phyloP scores from a whole-genome alignment of 2,888 invertebrate species.

The Clostera curtula region DNA sequence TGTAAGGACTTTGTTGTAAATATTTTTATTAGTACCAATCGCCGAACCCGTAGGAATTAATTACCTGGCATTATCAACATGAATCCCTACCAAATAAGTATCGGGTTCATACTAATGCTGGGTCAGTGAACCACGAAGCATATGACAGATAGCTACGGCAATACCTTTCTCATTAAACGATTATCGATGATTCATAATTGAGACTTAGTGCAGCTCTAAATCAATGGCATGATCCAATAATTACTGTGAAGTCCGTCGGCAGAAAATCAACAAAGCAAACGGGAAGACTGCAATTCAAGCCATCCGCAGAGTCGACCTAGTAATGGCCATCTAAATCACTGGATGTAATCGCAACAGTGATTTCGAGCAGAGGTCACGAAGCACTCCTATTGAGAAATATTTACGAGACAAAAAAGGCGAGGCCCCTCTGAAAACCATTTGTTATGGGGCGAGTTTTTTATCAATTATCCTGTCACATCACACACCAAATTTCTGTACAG shows the following conservation, averaged over 20 bases:
- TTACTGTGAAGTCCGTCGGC: conserved; percentile 51
- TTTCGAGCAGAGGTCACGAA: conserved; percentile 66
- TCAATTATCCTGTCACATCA: conserved; percentile 45
- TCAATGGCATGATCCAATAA: conserved; percentile 69
- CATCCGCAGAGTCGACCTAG: conserved; percentile 60
- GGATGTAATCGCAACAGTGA: conserved; percentile 61
- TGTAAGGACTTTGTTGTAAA: too few relatives aligned
- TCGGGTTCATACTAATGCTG: conserved; percentile 27
- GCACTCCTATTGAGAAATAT: conserved; percentile 50
- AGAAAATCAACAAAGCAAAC: conserved; percentile 60
- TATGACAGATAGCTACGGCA: too few relatives aligned
- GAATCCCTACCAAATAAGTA: too few relatives aligned
- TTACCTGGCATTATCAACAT: too few relatives aligned
- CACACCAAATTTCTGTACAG: conserved; percentile 31
- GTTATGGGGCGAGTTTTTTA: conserved; percentile 43
- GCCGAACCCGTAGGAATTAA: too few relatives aligned
- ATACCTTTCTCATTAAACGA: too few relatives aligned
- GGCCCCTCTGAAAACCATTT: conserved; percentile 36
- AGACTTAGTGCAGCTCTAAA: conserved; percentile 62
- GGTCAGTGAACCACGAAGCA: too few relatives aligned
- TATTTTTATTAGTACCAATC: too few relatives aligned
- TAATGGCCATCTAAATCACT: conserved; percentile 64
- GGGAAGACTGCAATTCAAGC: conserved; percentile 63
- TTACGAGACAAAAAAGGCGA: conserved; percentile 55
- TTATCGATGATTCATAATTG: conserved; percentile 65